A percentile compares a stretch with the other conserved stretches of the same genome.
phyloP scores from a whole-genome alignment of 2,113 vertebrate genomes.

The Ciconia stormi region DNA sequence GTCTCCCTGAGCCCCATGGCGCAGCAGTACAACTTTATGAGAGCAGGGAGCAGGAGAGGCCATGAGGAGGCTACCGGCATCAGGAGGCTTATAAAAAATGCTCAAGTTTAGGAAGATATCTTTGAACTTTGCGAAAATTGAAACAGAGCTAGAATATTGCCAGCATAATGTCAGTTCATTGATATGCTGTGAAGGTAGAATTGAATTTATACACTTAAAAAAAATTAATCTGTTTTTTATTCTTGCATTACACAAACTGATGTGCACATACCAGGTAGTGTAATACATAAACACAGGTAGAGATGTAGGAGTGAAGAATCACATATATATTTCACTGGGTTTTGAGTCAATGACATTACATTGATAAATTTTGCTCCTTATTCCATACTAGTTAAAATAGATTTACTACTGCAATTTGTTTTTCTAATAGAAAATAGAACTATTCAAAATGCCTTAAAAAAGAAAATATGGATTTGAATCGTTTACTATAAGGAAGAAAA shows the following conservation, averaged over 20 bases:
- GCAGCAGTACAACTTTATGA: background rate
- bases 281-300: background rate
- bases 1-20: background rate
- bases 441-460: background rate
- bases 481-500: conserved; percentile 23
- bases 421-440: background rate
- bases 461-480: background rate
- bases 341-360: background rate
- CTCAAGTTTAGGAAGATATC: background rate
- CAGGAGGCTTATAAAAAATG: background rate
- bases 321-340: background rate
- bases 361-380: background rate
- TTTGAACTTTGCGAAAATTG: background rate
- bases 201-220: background rate
- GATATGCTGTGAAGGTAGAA: background rate
- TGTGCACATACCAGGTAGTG: background rate
- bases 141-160: background rate
- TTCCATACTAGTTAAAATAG: background rate
- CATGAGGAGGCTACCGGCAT: background rate
- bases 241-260: background rate
- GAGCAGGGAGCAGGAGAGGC: background rate
- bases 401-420: background rate
- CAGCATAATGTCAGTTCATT: background rate
- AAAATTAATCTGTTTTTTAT: background rate
- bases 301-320: background rate